Conservation (phyloP, 2,888 invertebrate species). For the Drosophila lacicola region DNA sequence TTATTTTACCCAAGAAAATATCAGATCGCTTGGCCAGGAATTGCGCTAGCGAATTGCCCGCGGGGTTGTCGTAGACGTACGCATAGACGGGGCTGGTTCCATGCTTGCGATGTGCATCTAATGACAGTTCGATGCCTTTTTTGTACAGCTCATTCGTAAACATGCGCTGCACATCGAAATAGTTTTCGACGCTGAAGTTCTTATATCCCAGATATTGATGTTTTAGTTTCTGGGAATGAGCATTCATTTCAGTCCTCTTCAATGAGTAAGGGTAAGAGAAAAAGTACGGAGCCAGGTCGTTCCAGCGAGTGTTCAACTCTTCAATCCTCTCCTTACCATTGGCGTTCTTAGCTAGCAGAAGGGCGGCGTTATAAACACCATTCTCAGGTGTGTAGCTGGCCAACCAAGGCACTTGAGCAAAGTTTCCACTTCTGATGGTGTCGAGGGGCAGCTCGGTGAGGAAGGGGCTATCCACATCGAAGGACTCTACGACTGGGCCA, state of each 20-base stretch:
- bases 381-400: constrained; percentile 83
- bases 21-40: constrained; percentile 84
- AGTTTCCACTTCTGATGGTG: neutral
- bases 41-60: neutral
- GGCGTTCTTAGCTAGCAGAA: neutral
- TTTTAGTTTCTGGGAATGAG: neutral
- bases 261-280: constrained; percentile 1
- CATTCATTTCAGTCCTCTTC: neutral
- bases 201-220: neutral
- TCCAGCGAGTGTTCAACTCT: neutral
- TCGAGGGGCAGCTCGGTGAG: neutral
- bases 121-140: constrained; percentile 1
- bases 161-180: constrained; percentile 9
- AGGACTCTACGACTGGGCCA: constrained; percentile 2
- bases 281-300: constrained; percentile 6
- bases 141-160: constrained; percentile 7
- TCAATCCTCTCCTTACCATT: constrained; percentile 2
- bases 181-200: constrained; percentile 9
- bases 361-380: constrained; percentile 10
- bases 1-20: constrained; percentile 86
- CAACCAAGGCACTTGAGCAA: constrained; percentile 71
- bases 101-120: constrained; percentile 1
- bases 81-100: constrained; percentile 9
- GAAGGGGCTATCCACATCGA: neutral
- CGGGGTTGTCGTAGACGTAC: constrained; percentile 11